phyloP scores from a whole-genome alignment of 1,140 invertebrate genomes.

The Rhagoletis pomonella region DNA sequence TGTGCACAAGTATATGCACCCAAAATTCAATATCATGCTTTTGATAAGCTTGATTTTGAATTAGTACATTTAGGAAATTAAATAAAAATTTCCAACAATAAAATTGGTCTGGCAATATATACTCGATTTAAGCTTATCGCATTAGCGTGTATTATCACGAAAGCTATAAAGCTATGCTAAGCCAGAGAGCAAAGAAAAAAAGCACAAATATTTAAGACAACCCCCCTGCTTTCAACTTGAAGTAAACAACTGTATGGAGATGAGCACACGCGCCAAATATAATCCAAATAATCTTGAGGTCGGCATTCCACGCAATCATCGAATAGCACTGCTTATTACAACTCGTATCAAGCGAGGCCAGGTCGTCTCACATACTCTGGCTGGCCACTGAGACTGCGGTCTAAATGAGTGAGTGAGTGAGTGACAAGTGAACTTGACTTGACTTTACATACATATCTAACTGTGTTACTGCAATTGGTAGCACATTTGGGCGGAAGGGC shows the following conservation, averaged over 20 bases:
- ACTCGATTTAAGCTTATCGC: neutral
- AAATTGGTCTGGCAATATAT: neutral
- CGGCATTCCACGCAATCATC: neutral
- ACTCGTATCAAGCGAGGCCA: neutral
- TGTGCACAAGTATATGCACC: neutral
- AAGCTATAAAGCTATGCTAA: neutral
- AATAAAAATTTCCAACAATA: neutral
- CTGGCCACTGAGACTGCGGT: too few relatives aligned
- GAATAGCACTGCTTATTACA: neutral
- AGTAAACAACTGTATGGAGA: neutral
- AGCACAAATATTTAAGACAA: neutral
- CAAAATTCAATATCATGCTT: neutral
- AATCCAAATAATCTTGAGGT: conserved; percentile 12
- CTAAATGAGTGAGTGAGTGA: neutral
- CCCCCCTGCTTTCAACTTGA: neutral
- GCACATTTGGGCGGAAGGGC: too few relatives aligned
- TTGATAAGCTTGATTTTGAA: neutral
- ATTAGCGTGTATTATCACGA: neutral
- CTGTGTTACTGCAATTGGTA: too few relatives aligned
- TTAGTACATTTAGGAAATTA: neutral
- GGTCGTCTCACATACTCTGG: too few relatives aligned
- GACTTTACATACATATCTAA: too few relatives aligned
- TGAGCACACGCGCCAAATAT: conserved; percentile 32
- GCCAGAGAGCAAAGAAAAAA: neutral
- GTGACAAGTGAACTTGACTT: neutral